A percentile compares a stretch with the other conserved stretches of the same genome.
Evolutionary conservation across 2,797 vertebrate genomes (phyloP).

Genomic region (Crocodylus rhombifer): DNA sequence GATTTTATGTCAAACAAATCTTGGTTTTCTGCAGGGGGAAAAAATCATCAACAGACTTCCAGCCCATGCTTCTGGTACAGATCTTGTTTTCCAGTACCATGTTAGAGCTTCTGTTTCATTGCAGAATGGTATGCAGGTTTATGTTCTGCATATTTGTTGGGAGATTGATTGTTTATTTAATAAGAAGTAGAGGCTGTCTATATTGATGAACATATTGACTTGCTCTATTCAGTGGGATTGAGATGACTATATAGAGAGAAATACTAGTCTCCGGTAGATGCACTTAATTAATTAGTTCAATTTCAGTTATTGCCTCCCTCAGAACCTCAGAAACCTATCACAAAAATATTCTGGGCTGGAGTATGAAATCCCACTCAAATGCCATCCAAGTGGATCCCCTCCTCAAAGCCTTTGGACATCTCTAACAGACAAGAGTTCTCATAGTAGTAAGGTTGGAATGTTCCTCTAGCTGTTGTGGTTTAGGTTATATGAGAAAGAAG

Average conservation of each 20-base stretch:
- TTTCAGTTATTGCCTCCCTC: background rate
- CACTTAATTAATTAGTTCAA: background rate
- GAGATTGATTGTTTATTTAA: background rate
- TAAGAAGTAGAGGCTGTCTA: background rate
- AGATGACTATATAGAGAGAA: background rate
- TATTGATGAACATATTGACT: background rate
- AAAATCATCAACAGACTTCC: background rate
- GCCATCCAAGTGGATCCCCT: too few species aligned
- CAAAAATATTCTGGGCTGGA: background rate
- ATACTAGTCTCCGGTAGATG: background rate
- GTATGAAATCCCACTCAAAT: too few species aligned
- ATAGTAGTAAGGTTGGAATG: too few species aligned
- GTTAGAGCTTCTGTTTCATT: background rate
- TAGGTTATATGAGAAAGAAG: too few species aligned
- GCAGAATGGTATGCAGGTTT: background rate
- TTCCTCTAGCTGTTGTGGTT: too few species aligned
- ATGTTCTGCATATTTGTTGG: background rate
- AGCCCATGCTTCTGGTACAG: background rate
- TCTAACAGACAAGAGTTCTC: too few species aligned
- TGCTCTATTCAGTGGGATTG: background rate
- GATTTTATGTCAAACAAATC: background rate
- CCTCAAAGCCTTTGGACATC: too few species aligned
- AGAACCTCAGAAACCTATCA: background rate
- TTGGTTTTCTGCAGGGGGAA: background rate
- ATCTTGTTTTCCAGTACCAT: background rate